Base-by-base conservation (phyloP, 2,888 invertebrate genomes). In the Atherix ibis region DNA sequence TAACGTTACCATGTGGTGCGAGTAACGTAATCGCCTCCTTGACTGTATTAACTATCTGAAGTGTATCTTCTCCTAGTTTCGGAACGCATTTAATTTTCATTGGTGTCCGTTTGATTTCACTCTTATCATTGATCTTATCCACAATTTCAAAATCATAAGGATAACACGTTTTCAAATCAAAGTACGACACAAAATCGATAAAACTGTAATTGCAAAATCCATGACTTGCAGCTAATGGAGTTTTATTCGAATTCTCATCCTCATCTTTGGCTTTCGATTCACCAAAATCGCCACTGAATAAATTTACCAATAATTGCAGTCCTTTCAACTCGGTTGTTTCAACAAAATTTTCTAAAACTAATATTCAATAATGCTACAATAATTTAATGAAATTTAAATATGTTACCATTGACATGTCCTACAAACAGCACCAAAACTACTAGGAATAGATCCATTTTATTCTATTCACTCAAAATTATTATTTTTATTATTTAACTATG, bases 1-100 rank as follows among this genome's bases (percentile, higher is more conserved):
- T 60, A 0, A 53, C 51, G 40, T 58, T 59, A 2, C 58, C 59
- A 15, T 56, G 42, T 1, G 59, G 58, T 25, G 57, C 53, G 0
- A 62, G 40, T 4, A 62, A 41, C 3, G 44, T 43, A 2, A 57
- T 45, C 26, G 58, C 55, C 1, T 61, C 59, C 35, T 58, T 55
- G 16, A 52, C 47, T 9, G 47, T 49, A 3, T 46, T 43, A 39
- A 58, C 51, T n/a, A 60, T 45, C 1, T 52, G 49, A 4, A 59
- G 35, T 0, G 47, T 46, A 1, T 44, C 40, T 18, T 49, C 47
- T 4, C 39, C 42, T 4, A 28, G 33, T 4, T 46, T 44, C 12
- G 52, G 49, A 18, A 55, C 32, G 27, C 60, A 60, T 27, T 56
- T 54, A 1, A 60, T 48, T 43, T 54, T 48, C 9, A 60, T 52